phyloP scores from a whole-genome alignment of 2,797 vertebrate species.

The Cossypha niveicapilla region DNA sequence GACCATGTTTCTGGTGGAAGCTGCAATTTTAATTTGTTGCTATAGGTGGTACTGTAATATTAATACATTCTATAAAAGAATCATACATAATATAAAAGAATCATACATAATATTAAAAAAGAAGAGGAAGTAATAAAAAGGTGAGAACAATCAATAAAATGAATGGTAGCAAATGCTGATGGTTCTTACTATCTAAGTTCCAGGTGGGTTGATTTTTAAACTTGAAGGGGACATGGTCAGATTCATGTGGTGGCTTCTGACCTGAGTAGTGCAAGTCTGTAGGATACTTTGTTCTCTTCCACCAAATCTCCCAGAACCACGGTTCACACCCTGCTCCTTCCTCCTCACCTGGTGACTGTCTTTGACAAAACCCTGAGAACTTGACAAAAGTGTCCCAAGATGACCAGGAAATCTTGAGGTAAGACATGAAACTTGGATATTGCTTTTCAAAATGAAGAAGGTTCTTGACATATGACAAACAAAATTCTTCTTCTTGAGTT shows the following conservation, averaged over 20 bases:
- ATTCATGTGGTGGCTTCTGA: background rate
- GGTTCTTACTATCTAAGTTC: background rate
- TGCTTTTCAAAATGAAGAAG: background rate
- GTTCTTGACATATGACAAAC: background rate
- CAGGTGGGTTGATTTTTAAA: background rate
- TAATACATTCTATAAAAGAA: constrained; percentile 18
- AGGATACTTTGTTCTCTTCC: background rate
- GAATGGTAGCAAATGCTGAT: background rate
- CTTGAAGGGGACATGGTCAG: background rate
- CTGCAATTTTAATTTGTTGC: constrained; percentile 55
- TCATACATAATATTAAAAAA: background rate
- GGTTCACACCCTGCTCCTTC: background rate
- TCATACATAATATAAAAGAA: background rate
- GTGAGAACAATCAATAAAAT: background rate
- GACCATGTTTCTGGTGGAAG: background rate
- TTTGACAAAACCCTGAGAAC: background rate
- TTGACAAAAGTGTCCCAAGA: background rate
- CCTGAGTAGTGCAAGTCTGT: background rate
- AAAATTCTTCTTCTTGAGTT: no score
- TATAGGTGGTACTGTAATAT: constrained; percentile 64
- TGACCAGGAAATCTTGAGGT: background rate
- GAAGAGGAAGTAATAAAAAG: background rate
- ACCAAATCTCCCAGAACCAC: background rate
- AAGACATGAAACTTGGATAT: background rate
- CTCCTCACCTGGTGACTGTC: background rate